These are phyloP conservation scores for Gymnorhina tibicen DNA, from an alignment of 2,113 vertebrate genomes.

Conservation along the genomic window DNA sequence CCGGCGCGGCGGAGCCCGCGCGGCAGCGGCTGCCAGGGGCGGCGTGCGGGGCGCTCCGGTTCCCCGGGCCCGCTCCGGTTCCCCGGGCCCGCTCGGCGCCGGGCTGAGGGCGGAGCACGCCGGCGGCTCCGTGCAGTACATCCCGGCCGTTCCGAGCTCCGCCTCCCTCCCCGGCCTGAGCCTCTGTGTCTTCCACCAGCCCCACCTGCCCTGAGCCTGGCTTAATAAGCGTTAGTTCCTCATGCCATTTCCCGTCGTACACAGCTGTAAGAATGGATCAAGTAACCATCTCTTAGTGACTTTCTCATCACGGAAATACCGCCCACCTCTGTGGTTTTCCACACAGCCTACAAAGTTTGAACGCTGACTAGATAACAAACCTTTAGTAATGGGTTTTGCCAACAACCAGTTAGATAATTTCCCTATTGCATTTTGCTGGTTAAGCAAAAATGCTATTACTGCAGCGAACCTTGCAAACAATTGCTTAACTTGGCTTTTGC, in stretches of 20 bases:
- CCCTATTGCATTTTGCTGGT: not conserved
- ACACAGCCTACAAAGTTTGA: not conserved
- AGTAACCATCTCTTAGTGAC: too few species aligned
- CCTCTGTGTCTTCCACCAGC: rapidly evolving
- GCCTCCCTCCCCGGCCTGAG: not conserved
- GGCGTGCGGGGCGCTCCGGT: not conserved
- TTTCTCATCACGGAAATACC: not conserved
- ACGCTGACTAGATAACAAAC: not conserved
- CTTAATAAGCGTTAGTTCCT: rapidly evolving
- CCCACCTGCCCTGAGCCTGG: too few species aligned
- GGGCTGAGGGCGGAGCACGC: not conserved
- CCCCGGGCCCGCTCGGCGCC: not conserved
- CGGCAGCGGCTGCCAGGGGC: too few species aligned
- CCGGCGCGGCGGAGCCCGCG: too few species aligned
- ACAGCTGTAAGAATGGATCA: too few species aligned
- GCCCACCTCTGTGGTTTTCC: not conserved
- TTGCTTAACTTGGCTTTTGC: not conserved
- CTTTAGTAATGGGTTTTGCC: not conserved
- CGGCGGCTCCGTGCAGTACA: not conserved
- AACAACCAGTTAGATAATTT: rapidly evolving
- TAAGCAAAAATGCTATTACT: not conserved
- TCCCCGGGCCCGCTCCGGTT: not conserved
- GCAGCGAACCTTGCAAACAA: not conserved
- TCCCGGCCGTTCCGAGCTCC: not conserved
- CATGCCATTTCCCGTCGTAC: rapidly evolving